These are phyloP conservation scores for Mamestra brassicae DNA, from an alignment of 2,888 invertebrate genomes.

Conservation along the genomic window DNA sequence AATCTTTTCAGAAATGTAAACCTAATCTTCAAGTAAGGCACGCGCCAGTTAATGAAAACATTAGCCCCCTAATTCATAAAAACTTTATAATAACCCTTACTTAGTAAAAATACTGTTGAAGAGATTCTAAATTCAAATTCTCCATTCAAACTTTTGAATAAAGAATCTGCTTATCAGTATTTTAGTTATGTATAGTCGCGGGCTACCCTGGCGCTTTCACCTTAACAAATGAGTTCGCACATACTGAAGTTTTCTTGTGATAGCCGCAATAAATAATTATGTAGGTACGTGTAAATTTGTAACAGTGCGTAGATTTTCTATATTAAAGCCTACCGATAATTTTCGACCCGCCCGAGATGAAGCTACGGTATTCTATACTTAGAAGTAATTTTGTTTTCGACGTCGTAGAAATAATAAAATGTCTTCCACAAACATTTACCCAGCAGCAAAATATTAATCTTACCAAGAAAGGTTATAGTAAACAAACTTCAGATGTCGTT, in stretches of 20 bases:
- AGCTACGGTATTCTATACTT: background rate
- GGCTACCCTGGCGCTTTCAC: too few species aligned
- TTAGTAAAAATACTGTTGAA: too few species aligned
- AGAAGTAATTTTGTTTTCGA: background rate
- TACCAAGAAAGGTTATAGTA: slow-evolving; percentile 1
- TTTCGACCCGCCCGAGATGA: background rate
- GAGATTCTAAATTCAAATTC: too few species aligned
- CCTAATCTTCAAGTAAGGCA: background rate
- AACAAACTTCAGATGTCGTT: slow-evolving; percentile 18
- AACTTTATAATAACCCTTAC: too few species aligned
- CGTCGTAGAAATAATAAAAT: slow-evolving; percentile 1
- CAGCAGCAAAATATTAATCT: slow-evolving; percentile 14
- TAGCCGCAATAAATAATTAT: background rate
- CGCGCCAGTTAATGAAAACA: background rate
- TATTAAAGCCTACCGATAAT: background rate
- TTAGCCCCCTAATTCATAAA: too few species aligned
- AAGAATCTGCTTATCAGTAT: too few species aligned
- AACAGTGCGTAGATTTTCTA: background rate
- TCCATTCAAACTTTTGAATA: too few species aligned
- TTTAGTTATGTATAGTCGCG: too few species aligned
- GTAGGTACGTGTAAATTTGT: background rate
- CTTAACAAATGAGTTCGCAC: background rate
- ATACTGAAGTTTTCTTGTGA: background rate
- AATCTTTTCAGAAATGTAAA: background rate
- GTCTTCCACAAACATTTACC: background rate